Percentiles rank a stretch among this genome's conserved stretches.
Conservation (phyloP, 2,797 vertebrate genomes). For the Diceros bicornis region DNA sequence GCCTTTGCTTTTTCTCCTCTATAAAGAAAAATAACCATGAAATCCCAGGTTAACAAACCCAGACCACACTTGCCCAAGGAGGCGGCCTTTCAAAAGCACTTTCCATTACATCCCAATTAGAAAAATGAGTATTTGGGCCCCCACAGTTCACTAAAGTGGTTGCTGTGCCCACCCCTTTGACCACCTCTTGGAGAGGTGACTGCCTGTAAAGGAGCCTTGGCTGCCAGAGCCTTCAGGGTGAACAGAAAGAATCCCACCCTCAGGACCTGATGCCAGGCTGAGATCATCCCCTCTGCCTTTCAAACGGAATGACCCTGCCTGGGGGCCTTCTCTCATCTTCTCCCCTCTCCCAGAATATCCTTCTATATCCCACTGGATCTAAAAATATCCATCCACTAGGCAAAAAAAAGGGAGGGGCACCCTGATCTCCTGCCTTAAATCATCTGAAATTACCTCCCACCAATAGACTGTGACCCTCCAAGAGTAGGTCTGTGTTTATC, state of each 20-base stretch:
- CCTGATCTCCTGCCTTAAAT: rapidly evolving
- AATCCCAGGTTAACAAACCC: neutral
- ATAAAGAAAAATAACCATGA: rapidly evolving
- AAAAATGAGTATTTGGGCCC: rapidly evolving
- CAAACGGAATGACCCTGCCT: neutral
- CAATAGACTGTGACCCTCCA: rapidly evolving
- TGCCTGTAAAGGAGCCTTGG: neutral
- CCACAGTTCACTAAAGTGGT: rapidly evolving
- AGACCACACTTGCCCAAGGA: rapidly evolving
- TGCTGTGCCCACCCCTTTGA: rapidly evolving
- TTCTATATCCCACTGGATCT: neutral
- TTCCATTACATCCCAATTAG: neutral
- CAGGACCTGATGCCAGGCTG: rapidly evolving
- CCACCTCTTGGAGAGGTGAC: rapidly evolving
- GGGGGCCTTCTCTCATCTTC: rapidly evolving
- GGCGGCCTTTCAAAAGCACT: too few species aligned
- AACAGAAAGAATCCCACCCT: rapidly evolving
- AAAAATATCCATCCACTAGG: rapidly evolving
- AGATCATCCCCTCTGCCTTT: neutral
- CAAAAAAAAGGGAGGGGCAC: rapidly evolving
- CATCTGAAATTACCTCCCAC: neutral
- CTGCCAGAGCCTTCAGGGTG: neutral
- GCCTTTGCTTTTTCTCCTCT: neutral
- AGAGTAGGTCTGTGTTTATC: too few species aligned
- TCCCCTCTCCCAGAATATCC: neutral